Base-by-base conservation (phyloP, 2,888 invertebrate species). In the Cepaea hortensis region DNA sequence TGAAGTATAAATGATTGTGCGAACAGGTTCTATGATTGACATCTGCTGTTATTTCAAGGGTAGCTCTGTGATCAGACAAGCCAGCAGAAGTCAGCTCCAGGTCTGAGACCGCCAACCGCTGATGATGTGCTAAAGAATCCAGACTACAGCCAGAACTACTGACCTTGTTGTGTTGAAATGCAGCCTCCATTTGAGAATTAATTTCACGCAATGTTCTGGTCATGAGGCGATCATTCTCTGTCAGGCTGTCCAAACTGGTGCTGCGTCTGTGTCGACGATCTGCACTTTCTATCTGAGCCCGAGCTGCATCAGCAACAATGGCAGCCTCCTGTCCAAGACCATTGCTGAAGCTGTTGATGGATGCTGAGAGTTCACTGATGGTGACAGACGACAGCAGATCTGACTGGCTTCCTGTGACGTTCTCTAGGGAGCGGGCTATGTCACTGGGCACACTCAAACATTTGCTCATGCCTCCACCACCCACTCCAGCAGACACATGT, bases 371-470 rank as follows among this genome's bases (percentile, higher is more conserved):
- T 85, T 93, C 93, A 90, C 93, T 93, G 62, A 93, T 91, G 46
- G 92, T 93, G 70, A 93, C 90, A 61, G 92, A 93, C 0, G 93
- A 93, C 88, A 93, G 89, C 65, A 93, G 88, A 72, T 93, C 93
- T 9, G 90, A 90, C 84, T 92, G 91, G 88, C 92, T 92, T 11
- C 90, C 93, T 35, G 90, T 90, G 81, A 93, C 90, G 86, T 93
- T 92, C 87, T 93, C 93, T 65, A 93, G 72, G 7, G 93, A 93
- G 88, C 90, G 91, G 80, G 92, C 92, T 85, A 93, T 93, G 85
- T 93, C 93, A 23, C 92, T 92, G 3, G 93, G 93, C 75, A 93
- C 91, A 89, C 93, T 93, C 79, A 93, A 88, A 88, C 92, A 92
- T 88, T 93, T 93, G n/a, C 91, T 88, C 90, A 92, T 91, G 76